Conservation (phyloP, 23 tunicate species). For the Aplidium turbinatum region DNA sequence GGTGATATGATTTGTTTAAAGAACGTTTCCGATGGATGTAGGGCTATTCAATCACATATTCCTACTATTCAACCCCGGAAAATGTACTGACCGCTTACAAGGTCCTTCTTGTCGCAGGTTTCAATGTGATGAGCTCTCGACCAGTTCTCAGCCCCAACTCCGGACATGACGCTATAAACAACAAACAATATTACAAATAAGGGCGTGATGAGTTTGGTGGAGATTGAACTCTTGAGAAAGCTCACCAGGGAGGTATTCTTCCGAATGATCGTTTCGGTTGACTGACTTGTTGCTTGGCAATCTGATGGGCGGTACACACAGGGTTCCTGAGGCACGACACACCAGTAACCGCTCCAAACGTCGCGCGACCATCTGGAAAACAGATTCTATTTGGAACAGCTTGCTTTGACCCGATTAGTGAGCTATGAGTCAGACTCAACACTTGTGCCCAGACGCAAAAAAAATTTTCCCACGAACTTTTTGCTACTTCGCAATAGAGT, state of each 20-base stretch:
- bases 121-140: slow-evolving; percentile 63
- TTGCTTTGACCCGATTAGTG: too few species aligned
- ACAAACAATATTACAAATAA: too few species aligned
- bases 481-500: too few species aligned
- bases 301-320: slow-evolving; percentile 63
- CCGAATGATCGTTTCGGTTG: slow-evolving; percentile 50
- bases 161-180: slow-evolving; percentile 49
- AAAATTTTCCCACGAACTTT: too few species aligned
- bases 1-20: too few species aligned
- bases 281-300: slow-evolving; percentile 48
- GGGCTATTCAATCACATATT: too few species aligned
- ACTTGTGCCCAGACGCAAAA: too few species aligned
- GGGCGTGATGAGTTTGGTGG: too few species aligned
- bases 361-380: slow-evolving; percentile 15
- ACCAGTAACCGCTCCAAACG: slow-evolving; percentile 87
- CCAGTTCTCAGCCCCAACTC: slow-evolving; percentile 86
- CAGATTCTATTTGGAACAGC: too few species aligned
- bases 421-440: too few species aligned
- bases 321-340: slow-evolving; percentile 75
- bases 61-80: too few species aligned
- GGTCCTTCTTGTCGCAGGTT: slow-evolving; percentile 54
- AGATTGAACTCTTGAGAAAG: neutral
- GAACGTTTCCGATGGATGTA: too few species aligned
- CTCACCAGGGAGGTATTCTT: slow-evolving; percentile 85
- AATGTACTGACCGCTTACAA: slow-evolving; percentile 32